Evolutionary conservation across 2,797 vertebrate species (phyloP).

Genomic region (Simalia tracyae): DNA sequence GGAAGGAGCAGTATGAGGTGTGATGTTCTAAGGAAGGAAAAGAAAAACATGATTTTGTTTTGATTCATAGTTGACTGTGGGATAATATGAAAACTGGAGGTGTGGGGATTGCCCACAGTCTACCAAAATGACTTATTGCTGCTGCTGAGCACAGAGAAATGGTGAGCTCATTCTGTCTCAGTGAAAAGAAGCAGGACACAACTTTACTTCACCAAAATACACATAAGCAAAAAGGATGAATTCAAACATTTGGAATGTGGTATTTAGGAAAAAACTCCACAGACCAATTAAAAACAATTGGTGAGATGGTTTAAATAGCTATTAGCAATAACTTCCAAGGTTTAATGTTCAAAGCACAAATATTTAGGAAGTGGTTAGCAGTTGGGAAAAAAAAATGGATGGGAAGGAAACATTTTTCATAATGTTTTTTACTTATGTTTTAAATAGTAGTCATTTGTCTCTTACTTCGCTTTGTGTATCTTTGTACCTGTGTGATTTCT

Average conservation of each 20-base stretch:
- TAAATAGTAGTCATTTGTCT: neutral
- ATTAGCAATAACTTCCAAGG: neutral
- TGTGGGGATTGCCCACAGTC: neutral
- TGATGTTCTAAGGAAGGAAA: neutral
- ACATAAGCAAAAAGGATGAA: neutral
- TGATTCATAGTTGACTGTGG: neutral
- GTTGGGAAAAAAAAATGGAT: neutral
- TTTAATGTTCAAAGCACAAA: neutral
- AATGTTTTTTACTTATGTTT: neutral
- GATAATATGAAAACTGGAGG: neutral
- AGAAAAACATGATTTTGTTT: neutral
- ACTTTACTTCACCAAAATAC: neutral
- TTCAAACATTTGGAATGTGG: neutral
- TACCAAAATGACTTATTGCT: neutral
- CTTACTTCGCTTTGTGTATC: neutral
- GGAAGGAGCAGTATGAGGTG: neutral
- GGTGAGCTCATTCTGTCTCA: neutral
- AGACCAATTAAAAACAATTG: neutral
- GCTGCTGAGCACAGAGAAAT: neutral
- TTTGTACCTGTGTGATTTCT: neutral
- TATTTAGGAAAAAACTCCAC: neutral
- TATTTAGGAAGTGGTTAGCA: neutral
- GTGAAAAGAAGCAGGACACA: neutral
- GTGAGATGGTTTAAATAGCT: neutral
- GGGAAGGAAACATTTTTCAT: neutral